Conservation (phyloP, 1,140 invertebrate genomes). For the Sipha flava region DNA sequence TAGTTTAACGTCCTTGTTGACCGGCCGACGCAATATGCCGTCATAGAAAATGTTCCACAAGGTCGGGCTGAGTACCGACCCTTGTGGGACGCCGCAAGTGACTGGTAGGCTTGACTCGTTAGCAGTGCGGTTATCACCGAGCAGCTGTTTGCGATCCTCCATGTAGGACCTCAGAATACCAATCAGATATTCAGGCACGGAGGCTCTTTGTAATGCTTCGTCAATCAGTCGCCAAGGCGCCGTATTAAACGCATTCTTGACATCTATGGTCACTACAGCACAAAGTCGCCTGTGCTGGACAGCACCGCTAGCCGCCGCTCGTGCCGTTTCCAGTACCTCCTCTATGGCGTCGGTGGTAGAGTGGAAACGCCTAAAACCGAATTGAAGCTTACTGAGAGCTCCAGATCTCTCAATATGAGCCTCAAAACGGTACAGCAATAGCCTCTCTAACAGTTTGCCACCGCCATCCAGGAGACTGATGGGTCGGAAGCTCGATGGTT, state of each 20-base stretch:
- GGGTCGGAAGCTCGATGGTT: neutral
- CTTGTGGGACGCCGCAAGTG: neutral
- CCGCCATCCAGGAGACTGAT: neutral
- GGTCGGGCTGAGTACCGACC: neutral
- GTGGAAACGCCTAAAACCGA: neutral
- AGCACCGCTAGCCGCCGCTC: neutral
- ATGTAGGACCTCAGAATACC: neutral
- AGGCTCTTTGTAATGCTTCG: neutral
- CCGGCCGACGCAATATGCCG: neutral
- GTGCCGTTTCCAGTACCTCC: neutral
- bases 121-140: no score
- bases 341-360: conserved; percentile 7
- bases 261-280: neutral
- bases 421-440: neutral
- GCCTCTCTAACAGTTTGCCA: conserved; percentile 2
- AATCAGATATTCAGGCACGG: neutral
- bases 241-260: neutral
- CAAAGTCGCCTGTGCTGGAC: neutral
- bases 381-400: neutral
- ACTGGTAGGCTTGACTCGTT: neutral
- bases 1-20: neutral
- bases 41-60: conserved; percentile 1
- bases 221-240: neutral
- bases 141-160: neutral
- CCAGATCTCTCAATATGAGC: neutral